phyloP scores from a whole-genome alignment of 2,797 vertebrate species.

The Monodelphis domestica region DNA sequence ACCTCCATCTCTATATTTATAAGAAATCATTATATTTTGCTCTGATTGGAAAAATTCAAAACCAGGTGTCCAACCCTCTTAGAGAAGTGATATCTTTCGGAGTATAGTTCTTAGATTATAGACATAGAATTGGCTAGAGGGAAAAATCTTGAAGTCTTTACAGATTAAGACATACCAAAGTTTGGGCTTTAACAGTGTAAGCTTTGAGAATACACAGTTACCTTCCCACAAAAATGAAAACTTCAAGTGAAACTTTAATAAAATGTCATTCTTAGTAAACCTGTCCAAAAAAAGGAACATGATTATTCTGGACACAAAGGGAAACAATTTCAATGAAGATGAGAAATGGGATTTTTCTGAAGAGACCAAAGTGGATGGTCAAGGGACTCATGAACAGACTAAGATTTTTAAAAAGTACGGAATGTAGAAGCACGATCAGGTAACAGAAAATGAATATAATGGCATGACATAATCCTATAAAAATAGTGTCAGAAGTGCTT shows the following conservation, averaged over 20 bases:
- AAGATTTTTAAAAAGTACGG: background rate
- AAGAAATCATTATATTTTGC: background rate
- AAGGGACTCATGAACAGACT: background rate
- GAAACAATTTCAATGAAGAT: background rate
- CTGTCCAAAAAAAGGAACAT: background rate
- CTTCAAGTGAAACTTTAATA: background rate
- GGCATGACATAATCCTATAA: background rate
- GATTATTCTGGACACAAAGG: background rate
- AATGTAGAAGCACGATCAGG: background rate
- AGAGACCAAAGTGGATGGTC: background rate
- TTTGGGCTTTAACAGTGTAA: background rate
- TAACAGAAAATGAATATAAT: background rate
- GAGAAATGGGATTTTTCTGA: background rate
- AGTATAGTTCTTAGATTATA: background rate
- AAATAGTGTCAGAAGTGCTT: background rate
- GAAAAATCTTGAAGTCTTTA: background rate
- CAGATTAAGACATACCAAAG: background rate
- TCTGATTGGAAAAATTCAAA: background rate
- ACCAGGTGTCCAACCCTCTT: background rate
- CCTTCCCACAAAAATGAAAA: too few relatives aligned
- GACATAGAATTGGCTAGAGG: background rate
- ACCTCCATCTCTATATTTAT: background rate
- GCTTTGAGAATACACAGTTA: too few relatives aligned
- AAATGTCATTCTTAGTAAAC: background rate
- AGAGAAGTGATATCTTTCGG: background rate